These are phyloP conservation scores for Standfussiana lucernea DNA, from an alignment of 2,888 invertebrate genomes.

Conservation along the genomic window DNA sequence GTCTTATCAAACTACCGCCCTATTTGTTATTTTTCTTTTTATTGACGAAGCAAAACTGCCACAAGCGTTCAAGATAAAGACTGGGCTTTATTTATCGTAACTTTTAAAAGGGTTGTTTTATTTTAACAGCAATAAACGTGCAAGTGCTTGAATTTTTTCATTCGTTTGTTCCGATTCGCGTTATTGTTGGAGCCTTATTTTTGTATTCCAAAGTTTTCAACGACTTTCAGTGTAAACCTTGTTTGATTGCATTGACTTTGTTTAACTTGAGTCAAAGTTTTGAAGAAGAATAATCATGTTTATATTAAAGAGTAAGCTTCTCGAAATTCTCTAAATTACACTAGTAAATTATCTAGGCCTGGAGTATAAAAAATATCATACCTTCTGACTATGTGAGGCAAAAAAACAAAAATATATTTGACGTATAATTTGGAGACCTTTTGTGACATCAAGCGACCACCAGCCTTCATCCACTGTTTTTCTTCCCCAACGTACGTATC, in stretches of 20 bases:
- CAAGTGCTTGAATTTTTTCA: conserved; percentile 53
- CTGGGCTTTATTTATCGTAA: conserved; percentile 62
- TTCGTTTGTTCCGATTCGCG: conserved; percentile 60
- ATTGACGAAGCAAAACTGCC: conserved; percentile 57
- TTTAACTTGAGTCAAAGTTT: conserved; percentile 29
- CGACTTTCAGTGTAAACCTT: conserved; percentile 45
- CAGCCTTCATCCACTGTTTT: neutral
- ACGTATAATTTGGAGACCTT: neutral
- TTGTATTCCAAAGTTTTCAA: conserved; percentile 52
- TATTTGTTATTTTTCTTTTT: conserved; percentile 57
- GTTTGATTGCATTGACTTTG: conserved; percentile 55
- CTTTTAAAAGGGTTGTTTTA: conserved; percentile 61
- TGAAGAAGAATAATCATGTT: conserved; percentile 25
- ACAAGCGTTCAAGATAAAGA: conserved; percentile 52
- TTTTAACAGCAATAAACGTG: conserved; percentile 63
- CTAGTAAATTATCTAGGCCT: conserved; percentile 8
- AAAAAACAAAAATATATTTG: neutral
- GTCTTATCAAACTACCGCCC: conserved; percentile 50
- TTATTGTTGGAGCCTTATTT: conserved; percentile 75
- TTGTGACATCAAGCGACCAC: conserved; percentile 5
- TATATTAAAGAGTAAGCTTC: conserved; percentile 5
- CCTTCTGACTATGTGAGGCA: neutral
- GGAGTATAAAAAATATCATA: neutral
- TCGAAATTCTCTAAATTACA: neutral
- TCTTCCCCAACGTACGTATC: neutral